These are phyloP conservation scores for Campoletis raptor DNA, from an alignment of 2,888 invertebrate species.

Conservation along the genomic window DNA sequence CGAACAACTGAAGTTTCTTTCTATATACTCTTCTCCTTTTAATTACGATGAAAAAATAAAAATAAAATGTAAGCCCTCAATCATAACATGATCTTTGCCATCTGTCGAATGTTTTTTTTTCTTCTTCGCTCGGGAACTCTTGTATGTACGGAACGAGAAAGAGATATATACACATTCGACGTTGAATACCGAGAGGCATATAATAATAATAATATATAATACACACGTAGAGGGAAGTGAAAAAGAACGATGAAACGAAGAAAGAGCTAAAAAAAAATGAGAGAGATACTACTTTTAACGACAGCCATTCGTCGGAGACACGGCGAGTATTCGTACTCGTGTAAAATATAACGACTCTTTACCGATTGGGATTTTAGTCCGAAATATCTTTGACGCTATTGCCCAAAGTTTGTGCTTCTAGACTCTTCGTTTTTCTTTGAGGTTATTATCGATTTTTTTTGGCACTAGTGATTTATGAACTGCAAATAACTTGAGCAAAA, in stretches of 20 bases:
- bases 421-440: constrained; percentile 6
- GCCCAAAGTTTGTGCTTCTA: neutral
- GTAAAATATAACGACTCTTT: constrained; percentile 50
- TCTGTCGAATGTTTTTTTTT: constrained; percentile 81
- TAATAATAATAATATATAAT: constrained; percentile 23
- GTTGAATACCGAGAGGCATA: constrained; percentile 28
- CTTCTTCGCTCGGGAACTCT: constrained; percentile 44
- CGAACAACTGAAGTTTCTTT: constrained; percentile 67
- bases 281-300: constrained; percentile 11
- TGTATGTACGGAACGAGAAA: constrained; percentile 26
- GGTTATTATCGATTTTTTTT: constrained; percentile 17
- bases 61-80: constrained; percentile 65
- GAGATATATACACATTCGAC: constrained; percentile 25
- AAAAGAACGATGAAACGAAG: neutral
- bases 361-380: constrained; percentile 61
- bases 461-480: neutral
- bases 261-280: constrained; percentile 24
- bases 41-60: constrained; percentile 29
- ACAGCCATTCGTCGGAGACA: constrained; percentile 18
- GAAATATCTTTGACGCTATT: constrained; percentile 17
- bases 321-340: constrained; percentile 19
- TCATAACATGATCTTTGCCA: constrained; percentile 82
- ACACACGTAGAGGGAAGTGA: constrained; percentile 14
- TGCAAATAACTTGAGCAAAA: constrained; percentile 3
- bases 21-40: constrained; percentile 5